Conservation (phyloP, 1,140 invertebrate genomes). For the Lepidotrigona ventralis region DNA sequence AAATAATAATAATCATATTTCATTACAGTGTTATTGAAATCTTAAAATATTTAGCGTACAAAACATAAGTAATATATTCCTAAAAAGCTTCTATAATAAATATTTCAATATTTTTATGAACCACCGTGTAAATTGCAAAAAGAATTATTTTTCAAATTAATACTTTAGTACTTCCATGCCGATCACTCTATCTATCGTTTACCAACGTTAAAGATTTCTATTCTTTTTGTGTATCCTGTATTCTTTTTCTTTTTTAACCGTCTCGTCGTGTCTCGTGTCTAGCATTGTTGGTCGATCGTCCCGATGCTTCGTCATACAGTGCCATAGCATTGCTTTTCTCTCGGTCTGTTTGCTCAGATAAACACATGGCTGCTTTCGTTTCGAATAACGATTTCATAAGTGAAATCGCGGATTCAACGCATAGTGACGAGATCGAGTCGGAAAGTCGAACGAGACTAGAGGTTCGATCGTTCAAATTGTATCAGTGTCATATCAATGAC, state of each 20-base stretch:
- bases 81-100: too few species aligned
- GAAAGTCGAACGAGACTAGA: constrained; percentile 59
- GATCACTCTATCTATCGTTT: neutral
- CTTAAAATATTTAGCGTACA: too few species aligned
- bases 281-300: neutral
- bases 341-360: constrained; percentile 74
- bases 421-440: constrained; percentile 64
- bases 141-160: neutral
- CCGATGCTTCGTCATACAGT: neutral
- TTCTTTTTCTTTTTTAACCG: too few species aligned
- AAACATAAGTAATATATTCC: too few species aligned
- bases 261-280: neutral
- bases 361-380: constrained; percentile 73
- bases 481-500: neutral
- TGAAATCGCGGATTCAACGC: constrained; percentile 72
- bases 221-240: too few species aligned
- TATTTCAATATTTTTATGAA: too few species aligned
- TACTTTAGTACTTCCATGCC: neutral
- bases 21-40: too few species aligned
- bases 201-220: neutral
- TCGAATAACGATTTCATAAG: constrained; percentile 71
- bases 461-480: neutral
- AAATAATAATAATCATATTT: too few species aligned
- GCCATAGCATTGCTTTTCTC: constrained; percentile 40
- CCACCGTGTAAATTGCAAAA: neutral